phyloP scores from a whole-genome alignment of 2,888 invertebrate species.

The Tinea pellionella region DNA sequence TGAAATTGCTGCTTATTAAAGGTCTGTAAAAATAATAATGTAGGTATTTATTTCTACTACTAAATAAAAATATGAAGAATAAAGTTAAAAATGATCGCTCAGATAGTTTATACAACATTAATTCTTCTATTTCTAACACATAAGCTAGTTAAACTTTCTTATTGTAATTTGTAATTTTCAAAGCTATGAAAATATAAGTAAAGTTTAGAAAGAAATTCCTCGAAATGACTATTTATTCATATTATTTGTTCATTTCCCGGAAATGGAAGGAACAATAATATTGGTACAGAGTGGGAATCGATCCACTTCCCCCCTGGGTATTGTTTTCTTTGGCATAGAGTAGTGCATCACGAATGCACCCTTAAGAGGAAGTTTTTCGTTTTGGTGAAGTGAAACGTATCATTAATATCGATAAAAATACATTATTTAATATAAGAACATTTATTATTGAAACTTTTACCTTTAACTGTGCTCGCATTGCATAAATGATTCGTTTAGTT shows the following conservation, averaged over 20 bases:
- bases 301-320: constrained; percentile 24
- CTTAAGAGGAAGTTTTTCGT: constrained; percentile 23
- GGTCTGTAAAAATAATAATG: not conserved
- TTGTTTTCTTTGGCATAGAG: constrained; percentile 29
- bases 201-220: too few species aligned
- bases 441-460: not conserved
- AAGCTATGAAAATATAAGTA: too few species aligned
- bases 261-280: not conserved
- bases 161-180: too few species aligned
- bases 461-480: too few species aligned
- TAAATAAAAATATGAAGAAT: too few species aligned
- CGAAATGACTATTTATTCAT: not conserved
- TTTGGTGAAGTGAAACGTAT: constrained; percentile 24
- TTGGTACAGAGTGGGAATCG: constrained; percentile 2
- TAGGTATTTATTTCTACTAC: not conserved
- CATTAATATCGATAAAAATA: constrained; percentile 31
- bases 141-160: too few species aligned
- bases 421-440: not conserved
- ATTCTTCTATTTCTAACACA: too few species aligned
- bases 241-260: not conserved
- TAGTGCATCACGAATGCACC: constrained; percentile 56
- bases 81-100: too few species aligned
- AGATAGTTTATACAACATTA: too few species aligned
- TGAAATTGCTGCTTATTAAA: not conserved
- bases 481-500: too few species aligned